These are phyloP conservation scores for Apodemus agrarius DNA, from an alignment of 2,797 vertebrate genomes.

Conservation along the genomic window DNA sequence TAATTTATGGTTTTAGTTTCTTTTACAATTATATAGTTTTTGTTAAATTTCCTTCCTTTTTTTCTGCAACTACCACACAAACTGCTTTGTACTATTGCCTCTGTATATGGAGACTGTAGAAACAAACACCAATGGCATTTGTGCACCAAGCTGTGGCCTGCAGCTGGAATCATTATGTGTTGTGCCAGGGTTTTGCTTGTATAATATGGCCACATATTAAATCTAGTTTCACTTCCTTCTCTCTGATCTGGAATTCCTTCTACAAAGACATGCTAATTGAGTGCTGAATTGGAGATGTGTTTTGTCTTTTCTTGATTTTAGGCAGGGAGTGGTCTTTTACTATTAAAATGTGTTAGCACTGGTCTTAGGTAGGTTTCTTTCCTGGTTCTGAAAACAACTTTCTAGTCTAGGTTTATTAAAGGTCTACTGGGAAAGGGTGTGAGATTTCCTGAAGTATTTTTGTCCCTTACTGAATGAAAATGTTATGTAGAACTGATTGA, in stretches of 20 bases:
- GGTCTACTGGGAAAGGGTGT: neutral
- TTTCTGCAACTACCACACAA: neutral
- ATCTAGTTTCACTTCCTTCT: neutral
- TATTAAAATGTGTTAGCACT: neutral
- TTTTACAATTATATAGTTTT: slow-evolving; percentile 34
- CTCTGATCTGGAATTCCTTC: neutral
- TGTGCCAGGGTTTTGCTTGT: neutral
- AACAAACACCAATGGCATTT: neutral
- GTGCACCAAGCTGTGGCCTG: neutral
- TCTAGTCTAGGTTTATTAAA: neutral
- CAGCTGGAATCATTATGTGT: neutral
- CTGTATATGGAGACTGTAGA: neutral
- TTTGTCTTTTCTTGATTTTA: slow-evolving; percentile 8
- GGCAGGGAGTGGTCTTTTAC: neutral
- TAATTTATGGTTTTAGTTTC: neutral
- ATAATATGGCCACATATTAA: neutral
- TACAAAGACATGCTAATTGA: neutral
- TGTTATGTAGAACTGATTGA: neutral
- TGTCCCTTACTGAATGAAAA: slow-evolving; percentile 10
- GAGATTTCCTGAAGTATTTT: slow-evolving; percentile 42
- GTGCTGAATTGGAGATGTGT: neutral
- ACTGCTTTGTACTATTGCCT: neutral
- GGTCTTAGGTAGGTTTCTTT: neutral
- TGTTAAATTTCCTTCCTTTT: slow-evolving; percentile 32
- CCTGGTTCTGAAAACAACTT: neutral